phyloP scores from a whole-genome alignment of 2,113 vertebrate genomes.

The Amblyornis subalaris region DNA sequence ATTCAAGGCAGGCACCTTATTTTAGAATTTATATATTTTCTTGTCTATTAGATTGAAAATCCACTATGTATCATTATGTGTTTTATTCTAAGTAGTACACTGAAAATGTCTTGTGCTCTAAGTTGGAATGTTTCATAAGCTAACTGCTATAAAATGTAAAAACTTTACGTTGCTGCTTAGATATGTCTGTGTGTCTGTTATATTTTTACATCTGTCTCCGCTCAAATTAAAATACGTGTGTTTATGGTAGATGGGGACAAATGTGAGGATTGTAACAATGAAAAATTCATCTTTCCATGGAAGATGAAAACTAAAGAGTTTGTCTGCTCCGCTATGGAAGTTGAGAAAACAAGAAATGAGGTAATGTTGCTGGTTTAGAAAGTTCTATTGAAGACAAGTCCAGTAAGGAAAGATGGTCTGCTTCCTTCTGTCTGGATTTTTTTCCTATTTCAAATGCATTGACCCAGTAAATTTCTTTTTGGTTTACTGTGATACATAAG shows the following conservation, averaged over 20 bases:
- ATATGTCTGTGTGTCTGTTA: not conserved
- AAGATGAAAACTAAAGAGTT: not conserved
- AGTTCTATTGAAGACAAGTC: not conserved
- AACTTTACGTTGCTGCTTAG: not conserved
- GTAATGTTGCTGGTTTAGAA: not conserved
- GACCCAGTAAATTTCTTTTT: not conserved
- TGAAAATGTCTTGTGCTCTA: not conserved
- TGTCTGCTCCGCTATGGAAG: not conserved
- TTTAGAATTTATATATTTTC: constrained; percentile 41
- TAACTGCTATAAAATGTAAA: not conserved
- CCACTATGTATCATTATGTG: not conserved
- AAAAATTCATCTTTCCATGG: not conserved
- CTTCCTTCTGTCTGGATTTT: not conserved
- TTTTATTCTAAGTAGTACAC: not conserved
- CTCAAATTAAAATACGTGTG: not conserved
- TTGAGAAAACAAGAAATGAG: not conserved
- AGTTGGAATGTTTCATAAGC: not conserved
- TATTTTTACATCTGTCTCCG: not conserved
- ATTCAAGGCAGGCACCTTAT: not conserved
- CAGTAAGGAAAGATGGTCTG: not conserved
- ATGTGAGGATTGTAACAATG: not conserved
- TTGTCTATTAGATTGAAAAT: constrained; percentile 10
- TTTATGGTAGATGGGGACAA: not conserved
- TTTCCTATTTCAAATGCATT: not conserved
- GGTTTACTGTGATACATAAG: not conserved